Conservation (phyloP, 2,888 invertebrate genomes). For the Andrena fulva region DNA sequence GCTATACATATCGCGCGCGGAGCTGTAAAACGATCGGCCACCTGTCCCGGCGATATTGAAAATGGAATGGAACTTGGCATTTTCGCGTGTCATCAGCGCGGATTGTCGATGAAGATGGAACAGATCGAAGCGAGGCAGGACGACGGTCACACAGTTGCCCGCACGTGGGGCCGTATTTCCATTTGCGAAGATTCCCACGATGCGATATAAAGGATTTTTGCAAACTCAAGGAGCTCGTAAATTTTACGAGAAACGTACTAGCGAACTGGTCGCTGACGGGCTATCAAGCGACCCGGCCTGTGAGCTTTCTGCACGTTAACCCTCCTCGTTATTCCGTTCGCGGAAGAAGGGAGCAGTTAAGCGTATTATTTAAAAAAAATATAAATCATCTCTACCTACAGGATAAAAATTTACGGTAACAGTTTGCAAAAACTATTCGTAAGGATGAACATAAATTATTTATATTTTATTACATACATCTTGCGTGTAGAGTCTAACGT, state of each 20-base stretch:
- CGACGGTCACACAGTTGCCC: conserved; percentile 1
- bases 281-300: conserved; percentile 26
- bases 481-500: no score
- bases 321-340: neutral
- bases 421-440: no score
- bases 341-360: neutral
- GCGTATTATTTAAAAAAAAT: no score
- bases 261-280: conserved; percentile 33
- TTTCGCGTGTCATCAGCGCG: conserved; percentile 50
- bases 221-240: conserved; percentile 65
- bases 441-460: no score
- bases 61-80: conserved; percentile 46
- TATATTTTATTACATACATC: no score
- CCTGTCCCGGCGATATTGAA: conserved; percentile 59
- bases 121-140: conserved; percentile 30
- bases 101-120: conserved; percentile 56
- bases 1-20: neutral
- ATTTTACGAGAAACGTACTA: conserved; percentile 48
- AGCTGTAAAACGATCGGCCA: conserved; percentile 40
- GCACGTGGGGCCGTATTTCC: conserved; percentile 8
- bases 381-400: no score
- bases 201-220: conserved; percentile 64
- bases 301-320: conserved; percentile 12
- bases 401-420: no score
- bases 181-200: conserved; percentile 2